Conservation (phyloP, 2,888 invertebrate species). For the Barypeithes pellucidus region DNA sequence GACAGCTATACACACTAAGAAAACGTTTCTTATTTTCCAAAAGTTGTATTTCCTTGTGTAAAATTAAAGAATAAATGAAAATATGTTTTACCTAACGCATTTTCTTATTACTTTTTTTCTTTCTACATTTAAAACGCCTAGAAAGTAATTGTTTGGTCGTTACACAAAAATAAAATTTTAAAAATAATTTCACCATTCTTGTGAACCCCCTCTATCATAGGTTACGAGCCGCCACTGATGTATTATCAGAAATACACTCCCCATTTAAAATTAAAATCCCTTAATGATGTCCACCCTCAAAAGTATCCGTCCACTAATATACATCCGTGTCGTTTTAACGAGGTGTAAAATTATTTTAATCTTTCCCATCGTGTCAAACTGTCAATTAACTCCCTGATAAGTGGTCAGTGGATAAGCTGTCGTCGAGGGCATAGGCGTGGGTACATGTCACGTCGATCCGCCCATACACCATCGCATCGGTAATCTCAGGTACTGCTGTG, state of each 20-base stretch:
- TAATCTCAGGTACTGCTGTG: background rate
- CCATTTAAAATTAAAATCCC: conserved; percentile 26
- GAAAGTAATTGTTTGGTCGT: no score
- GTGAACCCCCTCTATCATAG: no score
- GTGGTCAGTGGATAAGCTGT: conserved; percentile 38
- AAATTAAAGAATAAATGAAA: no score
- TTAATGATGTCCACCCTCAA: conserved; percentile 24
- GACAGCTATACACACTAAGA: no score
- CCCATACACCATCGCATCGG: conserved; percentile 24
- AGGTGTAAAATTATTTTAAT: conserved; percentile 52
- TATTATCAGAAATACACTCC: conserved; percentile 15
- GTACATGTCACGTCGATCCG: conserved; percentile 32
- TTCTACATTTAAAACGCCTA: no score
- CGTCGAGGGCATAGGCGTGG: conserved; percentile 36
- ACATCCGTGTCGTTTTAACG: conserved; percentile 39
- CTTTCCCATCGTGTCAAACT: conserved; percentile 43
- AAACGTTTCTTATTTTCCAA: no score
- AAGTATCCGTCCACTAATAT: conserved; percentile 12
- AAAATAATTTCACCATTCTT: no score
- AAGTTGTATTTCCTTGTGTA: no score
- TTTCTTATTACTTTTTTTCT: no score
- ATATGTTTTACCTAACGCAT: no score
- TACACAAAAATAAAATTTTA: no score
- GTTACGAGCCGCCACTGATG: no score
- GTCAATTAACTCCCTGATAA: conserved; percentile 45